A percentile compares a stretch with the other conserved stretches of the same genome.
Conservation (phyloP, 1,140 invertebrate genomes). For the Vollenhovia emeryi region DNA sequence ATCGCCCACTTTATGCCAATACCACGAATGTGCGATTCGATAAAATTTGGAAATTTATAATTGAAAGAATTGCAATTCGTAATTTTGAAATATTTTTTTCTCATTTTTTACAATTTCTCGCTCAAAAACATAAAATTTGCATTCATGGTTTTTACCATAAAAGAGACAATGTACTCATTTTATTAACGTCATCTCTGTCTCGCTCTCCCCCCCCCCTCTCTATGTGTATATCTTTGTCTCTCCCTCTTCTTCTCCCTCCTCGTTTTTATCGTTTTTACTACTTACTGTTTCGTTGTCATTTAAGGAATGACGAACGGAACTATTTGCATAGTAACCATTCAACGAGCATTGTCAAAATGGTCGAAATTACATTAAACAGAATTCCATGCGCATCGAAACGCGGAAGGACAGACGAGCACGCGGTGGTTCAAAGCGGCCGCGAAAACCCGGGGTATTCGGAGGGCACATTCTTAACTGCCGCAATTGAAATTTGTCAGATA, state of each 20-base stretch:
- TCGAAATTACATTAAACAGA: constrained; percentile 77
- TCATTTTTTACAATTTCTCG: no score
- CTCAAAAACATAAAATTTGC: no score
- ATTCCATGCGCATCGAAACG: constrained; percentile 64
- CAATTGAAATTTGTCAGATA: constrained; percentile 79
- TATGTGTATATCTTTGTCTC: no score
- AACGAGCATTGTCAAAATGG: constrained; percentile 70
- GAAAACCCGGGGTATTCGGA: constrained; percentile 76
- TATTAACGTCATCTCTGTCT: no score
- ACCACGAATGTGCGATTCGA: no score
- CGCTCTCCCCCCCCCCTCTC: no score
- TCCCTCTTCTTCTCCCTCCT: not conserved
- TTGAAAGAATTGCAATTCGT: no score
- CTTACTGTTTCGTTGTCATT: constrained; percentile 15
- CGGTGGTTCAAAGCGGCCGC: constrained; percentile 79
- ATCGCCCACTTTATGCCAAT: no score
- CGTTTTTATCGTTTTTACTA: not conserved
- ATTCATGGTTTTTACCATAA: no score
- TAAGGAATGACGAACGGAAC: constrained; percentile 23
- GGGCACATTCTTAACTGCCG: constrained; percentile 75
- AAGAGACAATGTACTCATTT: no score
- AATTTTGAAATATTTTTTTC: no score
- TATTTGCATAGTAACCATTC: not conserved
- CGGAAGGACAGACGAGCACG: constrained; percentile 60
- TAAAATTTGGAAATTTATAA: no score